Conservation (phyloP, 2,797 vertebrate species). For the Cirrhinus mrigala region DNA sequence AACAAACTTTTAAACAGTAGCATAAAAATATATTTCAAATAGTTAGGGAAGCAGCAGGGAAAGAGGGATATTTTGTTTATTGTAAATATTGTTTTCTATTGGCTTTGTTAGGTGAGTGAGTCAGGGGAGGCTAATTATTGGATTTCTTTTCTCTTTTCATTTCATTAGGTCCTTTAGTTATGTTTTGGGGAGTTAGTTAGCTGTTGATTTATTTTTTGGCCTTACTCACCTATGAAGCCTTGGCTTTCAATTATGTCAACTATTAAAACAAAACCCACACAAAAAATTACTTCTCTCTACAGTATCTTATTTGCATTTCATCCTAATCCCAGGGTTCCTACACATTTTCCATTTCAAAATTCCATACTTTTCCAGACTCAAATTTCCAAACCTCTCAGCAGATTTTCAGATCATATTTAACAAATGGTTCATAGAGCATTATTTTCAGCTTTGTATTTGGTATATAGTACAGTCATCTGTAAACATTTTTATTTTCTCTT, state of each 20-base stretch:
- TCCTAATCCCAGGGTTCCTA: too few relatives aligned
- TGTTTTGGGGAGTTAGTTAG: not conserved
- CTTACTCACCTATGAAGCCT: conserved; percentile 29
- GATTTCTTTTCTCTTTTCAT: not conserved
- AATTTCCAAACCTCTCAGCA: too few relatives aligned
- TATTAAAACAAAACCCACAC: not conserved
- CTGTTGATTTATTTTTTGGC: not conserved
- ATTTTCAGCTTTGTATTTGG: too few relatives aligned
- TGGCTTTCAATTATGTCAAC: conserved; percentile 20
- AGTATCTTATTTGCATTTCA: not conserved
- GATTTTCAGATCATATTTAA: too few relatives aligned
- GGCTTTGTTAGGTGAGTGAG: not conserved
- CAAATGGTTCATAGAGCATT: too few relatives aligned
- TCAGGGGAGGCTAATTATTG: not conserved
- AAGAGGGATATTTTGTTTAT: not conserved
- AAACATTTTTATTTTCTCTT: too few relatives aligned
- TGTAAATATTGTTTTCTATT: not conserved
- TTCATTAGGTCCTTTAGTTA: conserved; percentile 2
- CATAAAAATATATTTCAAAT: not conserved
- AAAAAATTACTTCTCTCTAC: not conserved
- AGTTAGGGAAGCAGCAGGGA: not conserved
- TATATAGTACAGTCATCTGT: too few relatives aligned
- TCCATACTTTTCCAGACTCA: too few relatives aligned
- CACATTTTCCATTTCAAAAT: too few relatives aligned
- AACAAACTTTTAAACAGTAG: not conserved